Conservation (phyloP, 2,113 vertebrate species). For the Setophaga petechia region DNA sequence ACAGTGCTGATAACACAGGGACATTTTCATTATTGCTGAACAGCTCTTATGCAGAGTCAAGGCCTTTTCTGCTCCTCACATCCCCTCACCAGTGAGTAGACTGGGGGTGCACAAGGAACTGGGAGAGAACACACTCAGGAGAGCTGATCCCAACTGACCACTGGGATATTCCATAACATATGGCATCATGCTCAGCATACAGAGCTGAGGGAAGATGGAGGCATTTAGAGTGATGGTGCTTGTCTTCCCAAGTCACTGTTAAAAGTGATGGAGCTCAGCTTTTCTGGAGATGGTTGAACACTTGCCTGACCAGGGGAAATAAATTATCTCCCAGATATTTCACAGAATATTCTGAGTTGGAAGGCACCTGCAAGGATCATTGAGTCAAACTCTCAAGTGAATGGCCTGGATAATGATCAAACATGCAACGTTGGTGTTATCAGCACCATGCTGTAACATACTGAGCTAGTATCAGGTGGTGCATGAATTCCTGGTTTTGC, state of each 20-base stretch:
- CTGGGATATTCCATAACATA: not conserved
- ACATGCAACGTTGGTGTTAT: rapidly evolving
- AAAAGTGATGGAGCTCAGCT: not conserved
- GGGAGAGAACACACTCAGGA: not conserved
- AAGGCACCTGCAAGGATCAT: not conserved
- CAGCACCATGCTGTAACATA: not conserved
- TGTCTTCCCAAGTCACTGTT: not conserved
- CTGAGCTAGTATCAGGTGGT: not conserved
- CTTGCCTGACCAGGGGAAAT: not conserved
- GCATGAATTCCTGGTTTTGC: not conserved
- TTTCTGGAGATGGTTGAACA: not conserved
- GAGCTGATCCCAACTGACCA: not conserved
- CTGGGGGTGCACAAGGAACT: not conserved
- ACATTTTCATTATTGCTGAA: not conserved
- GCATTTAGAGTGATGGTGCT: not conserved
- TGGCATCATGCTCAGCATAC: not conserved
- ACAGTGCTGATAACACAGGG: not conserved
- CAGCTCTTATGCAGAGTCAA: rapidly evolving
- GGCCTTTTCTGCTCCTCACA: not conserved
- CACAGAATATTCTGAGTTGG: not conserved
- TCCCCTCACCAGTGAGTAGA: not conserved
- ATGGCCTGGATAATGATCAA: not conserved
- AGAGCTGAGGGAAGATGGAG: not conserved
- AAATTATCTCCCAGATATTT: not conserved
- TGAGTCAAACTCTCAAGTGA: not conserved